These are phyloP conservation scores for Anthopleura xanthogrammica DNA, from an alignment of 92 coral and sea anemone species.

Conservation along the genomic window DNA sequence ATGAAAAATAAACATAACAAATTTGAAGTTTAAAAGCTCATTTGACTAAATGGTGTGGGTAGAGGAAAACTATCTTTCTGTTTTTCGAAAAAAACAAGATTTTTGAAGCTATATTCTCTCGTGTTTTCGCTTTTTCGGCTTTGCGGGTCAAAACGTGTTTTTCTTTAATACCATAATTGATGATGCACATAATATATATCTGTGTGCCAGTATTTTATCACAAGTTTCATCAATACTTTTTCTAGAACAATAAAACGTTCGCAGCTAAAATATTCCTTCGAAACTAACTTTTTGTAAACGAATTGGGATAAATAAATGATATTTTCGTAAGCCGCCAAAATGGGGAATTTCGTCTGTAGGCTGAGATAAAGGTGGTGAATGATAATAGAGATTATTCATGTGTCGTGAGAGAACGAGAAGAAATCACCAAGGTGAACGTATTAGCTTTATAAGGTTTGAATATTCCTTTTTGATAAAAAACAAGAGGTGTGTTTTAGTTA, in stretches of 20 bases:
- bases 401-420: neutral
- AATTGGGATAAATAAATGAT: neutral
- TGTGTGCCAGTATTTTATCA: neutral
- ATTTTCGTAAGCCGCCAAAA: neutral
- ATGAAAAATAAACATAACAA: neutral
- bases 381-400: neutral
- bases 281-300: neutral
- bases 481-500: neutral
- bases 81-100: neutral
- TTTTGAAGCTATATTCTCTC: neutral
- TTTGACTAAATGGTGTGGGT: neutral
- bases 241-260: neutral
- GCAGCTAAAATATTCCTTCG: neutral
- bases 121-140: neutral
- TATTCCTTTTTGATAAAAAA: neutral
- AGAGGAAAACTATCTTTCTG: neutral
- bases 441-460: neutral
- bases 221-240: neutral
- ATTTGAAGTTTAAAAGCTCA: neutral
- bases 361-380: neutral
- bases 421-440: neutral
- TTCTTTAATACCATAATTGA: neutral
- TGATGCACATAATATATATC: neutral
- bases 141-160: neutral
- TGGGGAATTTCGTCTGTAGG: neutral